Evolutionary conservation across 2,888 invertebrate genomes (phyloP), one percentile per base, ranked within the genome.

Genomic region (Malacosoma neustria): DNA sequence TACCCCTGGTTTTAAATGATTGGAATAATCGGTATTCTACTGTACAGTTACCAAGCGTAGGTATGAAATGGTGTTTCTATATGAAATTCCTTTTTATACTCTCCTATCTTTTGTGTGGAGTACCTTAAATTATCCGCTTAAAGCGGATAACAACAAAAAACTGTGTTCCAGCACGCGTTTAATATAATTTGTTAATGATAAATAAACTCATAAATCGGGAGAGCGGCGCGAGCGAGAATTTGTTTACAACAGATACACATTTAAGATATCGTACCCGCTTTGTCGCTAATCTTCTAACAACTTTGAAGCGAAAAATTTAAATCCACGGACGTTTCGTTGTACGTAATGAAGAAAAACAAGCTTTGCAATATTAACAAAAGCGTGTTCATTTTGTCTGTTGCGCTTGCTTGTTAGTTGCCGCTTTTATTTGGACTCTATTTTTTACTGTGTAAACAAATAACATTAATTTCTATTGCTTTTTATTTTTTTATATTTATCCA

Each of bases 161-260:
- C 58, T 62, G 71, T 71, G 61, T 67, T 59, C 63, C 61, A 60
- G 59, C 60, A 65, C 68, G 73, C 72, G 22, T 81, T 81, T 80
- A 77, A 85, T 86, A 85, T 86, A 86, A 86, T 87, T 87, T 79
- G 86, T 79, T 86, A 86, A 86, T 87, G 86, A 86, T 86, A 86
- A 85, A 86, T 86, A 87, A 86, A 85, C 86, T 75, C 85, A 86
- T 87, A 87, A 87, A 85, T 86, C 64, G 71, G 49, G 57, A 40
- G 54, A 57, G 57, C 45, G 58, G 59, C 64, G 77, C 69, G 74
- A 68, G 65, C 76, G 77, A 57, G 84, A 84, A 84, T 85, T 84
- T 84, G 85, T 84, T 82, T 82, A 84, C 84, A 84, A 59, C 84
- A 81, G 85, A 85, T 85, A 71, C 72, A 71, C 82, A 80, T 84